Evolutionary conservation across 2,888 invertebrate species (phyloP), one percentile per base, ranked within the genome.

Genomic region (Herminia tarsipennalis): DNA sequence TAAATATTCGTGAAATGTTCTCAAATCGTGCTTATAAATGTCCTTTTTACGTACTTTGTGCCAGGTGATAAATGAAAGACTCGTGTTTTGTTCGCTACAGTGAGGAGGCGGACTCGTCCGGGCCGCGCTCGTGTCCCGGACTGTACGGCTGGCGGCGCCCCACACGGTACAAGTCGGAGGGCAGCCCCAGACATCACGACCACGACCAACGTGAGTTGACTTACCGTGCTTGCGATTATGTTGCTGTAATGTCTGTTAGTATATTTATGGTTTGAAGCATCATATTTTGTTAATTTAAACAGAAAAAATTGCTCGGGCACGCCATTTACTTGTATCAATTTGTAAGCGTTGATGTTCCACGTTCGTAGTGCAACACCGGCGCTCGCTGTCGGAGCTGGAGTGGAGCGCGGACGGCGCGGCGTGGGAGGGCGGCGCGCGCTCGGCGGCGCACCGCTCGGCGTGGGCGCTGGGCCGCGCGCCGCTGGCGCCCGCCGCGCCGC

Each of bases 381-480:
- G 96, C 58, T 96, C 96, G 37, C 88, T 95, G 34, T 95, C 96
- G 29, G 96, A 95, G 86, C 94, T 75, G 81, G 93, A 83, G 91
- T 95, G 80, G 92, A 92, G 67, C 89, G 93, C 72, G 88, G n/a
- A n/a, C n/a, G n/a, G n/a, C n/a, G 94, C 65, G 89, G 92, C 94
- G 10, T 51, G 58, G 39, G 41, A 73, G 73, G 35, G 36, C 71
- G 72, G 74, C 33, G 73, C 73, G 52, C 62, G 45, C 27, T 37
- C 35, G 94, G 35, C 36, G 38, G 48, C 42, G 52, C 38, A 70
- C 52, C 92, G 69, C 34, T 37, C 48, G 64, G 78, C 64, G 38
- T 62, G 60, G 66, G 75, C 64, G 36, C 66, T 73, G 13, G 69
- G 14, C 6, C 70, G 28, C 84, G 63, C 77, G 86, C 58, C 73